phyloP scores from a whole-genome alignment of 2,888 invertebrate genomes.

The Lamproptera curius region DNA sequence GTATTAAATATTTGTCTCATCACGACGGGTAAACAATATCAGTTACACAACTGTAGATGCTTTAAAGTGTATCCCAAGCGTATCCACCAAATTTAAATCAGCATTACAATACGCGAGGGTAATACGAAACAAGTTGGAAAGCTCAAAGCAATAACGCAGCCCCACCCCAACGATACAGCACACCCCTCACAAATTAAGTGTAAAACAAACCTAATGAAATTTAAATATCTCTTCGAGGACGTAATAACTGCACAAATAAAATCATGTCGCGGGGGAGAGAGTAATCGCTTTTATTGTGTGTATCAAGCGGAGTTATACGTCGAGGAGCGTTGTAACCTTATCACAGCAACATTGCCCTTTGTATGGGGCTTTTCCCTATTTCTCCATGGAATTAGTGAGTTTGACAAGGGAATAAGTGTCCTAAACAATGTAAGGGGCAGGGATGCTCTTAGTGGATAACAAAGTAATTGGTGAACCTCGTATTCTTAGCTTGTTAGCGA shows the following conservation, averaged over 20 bases:
- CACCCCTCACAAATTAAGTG: conserved; percentile 77
- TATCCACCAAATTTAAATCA: conserved; percentile 70
- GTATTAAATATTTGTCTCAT: too few species aligned
- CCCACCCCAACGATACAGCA: conserved; percentile 62
- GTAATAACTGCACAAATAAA: conserved; percentile 77
- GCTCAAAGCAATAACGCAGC: conserved; percentile 56
- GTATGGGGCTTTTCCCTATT: conserved; percentile 24
- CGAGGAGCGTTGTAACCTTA: conserved; percentile 52
- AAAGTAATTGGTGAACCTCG: conserved; percentile 67
- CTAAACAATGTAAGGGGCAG: conserved; percentile 15
- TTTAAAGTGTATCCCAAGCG: conserved; percentile 36
- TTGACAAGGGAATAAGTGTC: conserved; percentile 53
- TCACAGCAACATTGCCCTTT: conserved; percentile 38
- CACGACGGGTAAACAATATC: background rate
- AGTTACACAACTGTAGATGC: conserved; percentile 3
- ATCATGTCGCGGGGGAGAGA: conserved; percentile 71
- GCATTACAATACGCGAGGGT: conserved; percentile 57
- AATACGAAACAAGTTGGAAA: conserved; percentile 57
- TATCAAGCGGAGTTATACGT: conserved; percentile 57
- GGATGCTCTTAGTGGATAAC: conserved; percentile 11
- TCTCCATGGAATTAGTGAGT: conserved; percentile 28
- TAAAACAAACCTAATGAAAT: conserved; percentile 79
- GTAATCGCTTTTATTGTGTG: conserved; percentile 72
- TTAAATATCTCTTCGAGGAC: conserved; percentile 74
- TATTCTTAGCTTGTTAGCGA: conserved; percentile 73